These are phyloP conservation scores for Anthonomus grandis DNA, from an alignment of 1,140 invertebrate species.

Conservation along the genomic window DNA sequence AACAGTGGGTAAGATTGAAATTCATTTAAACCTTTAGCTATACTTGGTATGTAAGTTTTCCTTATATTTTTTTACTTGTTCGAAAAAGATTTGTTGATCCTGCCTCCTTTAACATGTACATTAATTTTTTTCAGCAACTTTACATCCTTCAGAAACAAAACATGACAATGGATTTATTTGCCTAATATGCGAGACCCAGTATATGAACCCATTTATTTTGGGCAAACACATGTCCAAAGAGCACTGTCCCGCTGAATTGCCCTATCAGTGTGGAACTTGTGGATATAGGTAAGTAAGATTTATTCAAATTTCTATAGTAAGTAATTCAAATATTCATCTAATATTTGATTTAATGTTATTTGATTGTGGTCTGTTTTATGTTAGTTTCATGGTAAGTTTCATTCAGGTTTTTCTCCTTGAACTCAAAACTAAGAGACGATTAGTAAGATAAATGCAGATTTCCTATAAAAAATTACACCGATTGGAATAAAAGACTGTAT, in stretches of 20 bases:
- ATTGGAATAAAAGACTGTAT: no score
- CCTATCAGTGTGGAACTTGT: slow-evolving; percentile 73
- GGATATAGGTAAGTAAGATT: slow-evolving; percentile 53
- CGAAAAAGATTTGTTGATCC: background rate
- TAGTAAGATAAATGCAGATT: no score
- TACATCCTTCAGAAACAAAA: slow-evolving; percentile 59
- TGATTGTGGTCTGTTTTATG: no score
- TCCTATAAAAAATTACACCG: no score
- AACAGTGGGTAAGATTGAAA: no score
- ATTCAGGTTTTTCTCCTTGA: no score
- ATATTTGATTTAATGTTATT: no score
- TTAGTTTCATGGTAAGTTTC: no score
- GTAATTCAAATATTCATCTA: no score
- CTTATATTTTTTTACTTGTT: background rate
- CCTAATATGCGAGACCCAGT: slow-evolving; percentile 66
- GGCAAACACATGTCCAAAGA: slow-evolving; percentile 72
- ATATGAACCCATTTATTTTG: slow-evolving; percentile 59
- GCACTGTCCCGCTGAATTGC: slow-evolving; percentile 73
- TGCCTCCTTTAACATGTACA: background rate
- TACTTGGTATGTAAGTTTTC: background rate
- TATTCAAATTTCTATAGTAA: no score
- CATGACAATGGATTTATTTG: slow-evolving; percentile 56
- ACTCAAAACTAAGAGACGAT: no score
- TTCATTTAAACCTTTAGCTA: no score
- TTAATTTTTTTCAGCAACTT: slow-evolving; percentile 37